Evolutionary conservation across 2,113 vertebrate genomes (phyloP).

Genomic region (Myodes glareolus): DNA sequence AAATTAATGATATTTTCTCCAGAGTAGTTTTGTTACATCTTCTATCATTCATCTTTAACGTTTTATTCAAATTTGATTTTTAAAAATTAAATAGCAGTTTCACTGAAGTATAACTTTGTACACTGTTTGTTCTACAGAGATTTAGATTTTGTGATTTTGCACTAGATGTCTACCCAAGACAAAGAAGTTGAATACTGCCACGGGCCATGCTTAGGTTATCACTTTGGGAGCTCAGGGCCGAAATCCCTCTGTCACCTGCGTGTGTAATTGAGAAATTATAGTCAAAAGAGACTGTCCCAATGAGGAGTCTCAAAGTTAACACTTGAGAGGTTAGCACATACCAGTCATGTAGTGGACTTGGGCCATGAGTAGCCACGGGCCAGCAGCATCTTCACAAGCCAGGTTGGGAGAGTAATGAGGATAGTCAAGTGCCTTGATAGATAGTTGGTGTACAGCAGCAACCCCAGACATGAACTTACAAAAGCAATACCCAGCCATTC

Average conservation of each 20-base stretch:
- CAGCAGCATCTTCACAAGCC: neutral
- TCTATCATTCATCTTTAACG: neutral
- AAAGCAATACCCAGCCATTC: neutral
- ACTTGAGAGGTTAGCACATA: neutral
- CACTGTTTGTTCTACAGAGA: neutral
- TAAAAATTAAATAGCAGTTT: neutral
- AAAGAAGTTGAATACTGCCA: neutral
- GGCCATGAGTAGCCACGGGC: neutral
- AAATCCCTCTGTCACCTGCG: neutral
- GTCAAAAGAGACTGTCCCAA: neutral
- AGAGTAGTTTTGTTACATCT: neutral
- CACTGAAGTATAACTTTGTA: neutral
- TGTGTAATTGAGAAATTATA: neutral
- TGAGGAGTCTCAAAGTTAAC: no score
- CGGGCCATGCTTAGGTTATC: neutral
- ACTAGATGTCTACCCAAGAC: neutral
- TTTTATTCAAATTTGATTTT: slow-evolving; percentile 46
- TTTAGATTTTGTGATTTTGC: neutral
- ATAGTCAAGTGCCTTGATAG: neutral
- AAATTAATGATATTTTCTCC: slow-evolving; percentile 26
- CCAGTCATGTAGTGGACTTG: neutral
- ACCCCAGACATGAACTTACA: neutral
- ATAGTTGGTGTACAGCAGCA: neutral
- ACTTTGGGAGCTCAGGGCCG: neutral
- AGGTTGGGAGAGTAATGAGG: neutral